These are phyloP conservation scores for Monomorium pharaonis DNA, from an alignment of 1,140 invertebrate species.

Conservation along the genomic window DNA sequence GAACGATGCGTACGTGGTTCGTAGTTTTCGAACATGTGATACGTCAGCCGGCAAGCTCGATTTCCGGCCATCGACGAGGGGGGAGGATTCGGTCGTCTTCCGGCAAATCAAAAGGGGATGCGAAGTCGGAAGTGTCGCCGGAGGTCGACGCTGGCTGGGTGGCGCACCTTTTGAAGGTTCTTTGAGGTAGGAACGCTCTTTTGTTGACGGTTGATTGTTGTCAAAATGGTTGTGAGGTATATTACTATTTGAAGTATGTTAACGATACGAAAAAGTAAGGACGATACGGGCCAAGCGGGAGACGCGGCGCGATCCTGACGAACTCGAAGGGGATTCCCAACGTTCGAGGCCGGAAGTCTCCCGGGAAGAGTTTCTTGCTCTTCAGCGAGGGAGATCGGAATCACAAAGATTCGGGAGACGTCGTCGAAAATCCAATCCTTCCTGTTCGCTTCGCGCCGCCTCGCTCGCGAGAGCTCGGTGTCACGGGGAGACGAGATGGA, in stretches of 20 bases:
- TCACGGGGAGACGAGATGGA: constrained; percentile 48
- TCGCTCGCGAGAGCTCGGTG: constrained; percentile 10
- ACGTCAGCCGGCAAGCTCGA: constrained; percentile 72
- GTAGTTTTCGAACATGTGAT: constrained; percentile 83
- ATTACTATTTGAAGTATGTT: constrained; percentile 82
- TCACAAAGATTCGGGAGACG: background rate
- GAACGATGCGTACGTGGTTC: constrained; percentile 71
- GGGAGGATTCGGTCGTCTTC: constrained; percentile 6
- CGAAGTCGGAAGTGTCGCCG: constrained; percentile 24
- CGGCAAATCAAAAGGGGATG: background rate
- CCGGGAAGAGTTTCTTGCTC: background rate
- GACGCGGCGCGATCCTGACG: constrained; percentile 21
- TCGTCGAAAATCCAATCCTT: background rate
- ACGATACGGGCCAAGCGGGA: constrained; percentile 36
- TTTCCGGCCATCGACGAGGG: constrained; percentile 58
- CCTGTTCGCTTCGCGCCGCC: constrained; percentile 14
- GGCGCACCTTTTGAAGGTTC: constrained; percentile 81
- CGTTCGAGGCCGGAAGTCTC: background rate
- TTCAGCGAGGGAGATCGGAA: background rate
- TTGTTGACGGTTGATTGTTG: constrained; percentile 84
- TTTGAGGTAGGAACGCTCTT: constrained; percentile 79
- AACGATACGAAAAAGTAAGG: constrained; percentile 64
- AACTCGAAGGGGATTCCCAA: background rate
- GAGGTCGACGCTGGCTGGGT: constrained; percentile 64
- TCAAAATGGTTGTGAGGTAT: constrained; percentile 85